Evolutionary conservation across 2,888 invertebrate genomes (phyloP).

Genomic region (Euplexia lucipara): DNA sequence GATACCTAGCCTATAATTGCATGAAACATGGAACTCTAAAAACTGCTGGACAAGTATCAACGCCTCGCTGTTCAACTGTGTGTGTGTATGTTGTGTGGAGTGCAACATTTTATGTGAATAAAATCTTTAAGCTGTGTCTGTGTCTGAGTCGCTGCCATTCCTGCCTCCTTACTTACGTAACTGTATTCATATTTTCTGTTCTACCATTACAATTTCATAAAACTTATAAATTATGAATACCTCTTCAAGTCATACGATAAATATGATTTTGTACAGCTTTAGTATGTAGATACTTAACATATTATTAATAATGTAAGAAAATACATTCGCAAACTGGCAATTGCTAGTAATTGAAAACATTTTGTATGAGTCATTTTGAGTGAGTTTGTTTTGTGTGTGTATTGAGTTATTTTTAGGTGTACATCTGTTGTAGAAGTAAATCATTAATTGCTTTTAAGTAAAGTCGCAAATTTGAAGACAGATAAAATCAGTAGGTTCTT

Average conservation of each 20-base stretch:
- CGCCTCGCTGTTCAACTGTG: neutral
- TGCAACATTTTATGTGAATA: slow-evolving; percentile 5
- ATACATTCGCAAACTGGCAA: no score
- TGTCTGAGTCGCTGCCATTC: neutral
- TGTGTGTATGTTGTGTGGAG: neutral
- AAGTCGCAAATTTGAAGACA: neutral
- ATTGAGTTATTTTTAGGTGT: neutral
- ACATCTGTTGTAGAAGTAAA: neutral
- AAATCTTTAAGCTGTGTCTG: neutral
- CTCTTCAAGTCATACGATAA: neutral
- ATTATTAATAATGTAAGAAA: no score
- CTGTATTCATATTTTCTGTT: neutral
- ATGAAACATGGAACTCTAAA: no score
- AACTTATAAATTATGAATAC: neutral
- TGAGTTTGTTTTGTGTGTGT: no score
- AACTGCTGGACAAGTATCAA: neutral
- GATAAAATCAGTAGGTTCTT: slow-evolving; percentile 9
- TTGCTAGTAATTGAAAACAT: neutral
- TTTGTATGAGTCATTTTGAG: neutral
- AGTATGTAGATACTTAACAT: neutral
- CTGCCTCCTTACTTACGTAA: neutral
- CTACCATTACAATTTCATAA: neutral
- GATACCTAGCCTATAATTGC: no score
- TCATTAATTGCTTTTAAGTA: slow-evolving; percentile 11
- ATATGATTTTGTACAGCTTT: neutral